These are phyloP conservation scores for Speoplatyrhinus poulsoni DNA, from an alignment of 2,113 vertebrate genomes.

Conservation along the genomic window DNA sequence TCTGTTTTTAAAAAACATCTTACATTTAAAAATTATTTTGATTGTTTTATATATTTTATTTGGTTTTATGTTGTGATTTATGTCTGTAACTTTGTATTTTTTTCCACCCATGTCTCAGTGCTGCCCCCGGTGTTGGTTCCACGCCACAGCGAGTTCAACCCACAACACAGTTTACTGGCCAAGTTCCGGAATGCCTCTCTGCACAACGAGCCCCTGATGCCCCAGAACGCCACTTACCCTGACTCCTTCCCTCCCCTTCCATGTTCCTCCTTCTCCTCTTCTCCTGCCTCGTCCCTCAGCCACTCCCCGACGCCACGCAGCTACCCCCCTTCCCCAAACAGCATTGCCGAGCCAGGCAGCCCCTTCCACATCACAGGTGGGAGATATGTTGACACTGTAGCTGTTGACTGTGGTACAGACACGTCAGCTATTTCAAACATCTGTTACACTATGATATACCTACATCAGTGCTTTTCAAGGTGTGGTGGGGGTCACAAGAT, in stretches of 20 bases:
- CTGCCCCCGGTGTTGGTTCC: constrained; percentile 94
- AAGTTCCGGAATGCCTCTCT: constrained; percentile 92
- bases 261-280: constrained; percentile 79
- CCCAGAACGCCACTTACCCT: constrained; percentile 92
- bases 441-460: background rate
- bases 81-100: background rate
- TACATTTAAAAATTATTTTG: too few relatives aligned
- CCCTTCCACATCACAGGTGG: constrained; percentile 89
- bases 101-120: constrained; percentile 71
- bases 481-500: too few relatives aligned
- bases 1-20: too few relatives aligned
- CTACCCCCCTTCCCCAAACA: constrained; percentile 87
- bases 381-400: background rate
- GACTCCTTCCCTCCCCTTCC: constrained; percentile 89
- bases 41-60: background rate
- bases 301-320: constrained; percentile 83
- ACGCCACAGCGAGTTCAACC: constrained; percentile 96
- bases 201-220: constrained; percentile 92
- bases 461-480: background rate
- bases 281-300: constrained; percentile 79
- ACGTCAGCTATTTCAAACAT: constrained; percentile 1
- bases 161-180: constrained; percentile 95
- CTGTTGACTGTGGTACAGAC: background rate
- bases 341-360: constrained; percentile 84
- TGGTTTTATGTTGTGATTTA: background rate